Base-by-base conservation (phyloP, 2,113 vertebrate species). In the Cephalopholis sonnerati region DNA sequence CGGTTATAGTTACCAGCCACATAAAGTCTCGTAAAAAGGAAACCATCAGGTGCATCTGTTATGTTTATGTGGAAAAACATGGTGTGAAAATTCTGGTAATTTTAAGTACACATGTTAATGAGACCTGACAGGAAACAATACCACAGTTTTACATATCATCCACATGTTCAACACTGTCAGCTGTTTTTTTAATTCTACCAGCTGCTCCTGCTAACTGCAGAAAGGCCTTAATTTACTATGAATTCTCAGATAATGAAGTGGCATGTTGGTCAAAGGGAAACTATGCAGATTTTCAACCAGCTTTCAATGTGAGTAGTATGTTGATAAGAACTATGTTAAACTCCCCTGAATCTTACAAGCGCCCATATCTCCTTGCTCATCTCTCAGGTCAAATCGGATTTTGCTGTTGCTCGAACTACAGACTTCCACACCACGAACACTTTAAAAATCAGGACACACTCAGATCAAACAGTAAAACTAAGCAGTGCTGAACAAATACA, bases 111-210 rank as follows among this genome's bases (percentile, higher is more conserved):
- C 7, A 22, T 67, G 29, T 62, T 72, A 54, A 76, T 63, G 25
- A 85, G 24, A 76, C 2, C 24, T 59, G 57, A 70, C 78, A 64
- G 68, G 77, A 81, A 87, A 74, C 25, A 53, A 41, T 15, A 70
- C 32, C 59, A 72, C 70, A 74, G 27, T 17, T 76, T 75, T 57
- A 51, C 75, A 73, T 69, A 65, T 48, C 29, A 29, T 51, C 27
- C 27, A 63, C 25, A 55, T 61, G 22, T 9, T 82, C 2, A 41
- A 22, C 48, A 54, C 17, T 5, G 10, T 53, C 10, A 16, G 10
- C 12, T 72, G n/a, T 58, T 69, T 77, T 29, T 36, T 36, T 7
- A 36, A 36, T 46, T 53, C 5, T 27, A 5, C 2, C 18, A 22
- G 15, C 48, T 51, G 15, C 48, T n/a, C 15, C 48, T 48, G 44